Conservation (phyloP, 2,113 vertebrate genomes). For the Corythaixoides concolor region DNA sequence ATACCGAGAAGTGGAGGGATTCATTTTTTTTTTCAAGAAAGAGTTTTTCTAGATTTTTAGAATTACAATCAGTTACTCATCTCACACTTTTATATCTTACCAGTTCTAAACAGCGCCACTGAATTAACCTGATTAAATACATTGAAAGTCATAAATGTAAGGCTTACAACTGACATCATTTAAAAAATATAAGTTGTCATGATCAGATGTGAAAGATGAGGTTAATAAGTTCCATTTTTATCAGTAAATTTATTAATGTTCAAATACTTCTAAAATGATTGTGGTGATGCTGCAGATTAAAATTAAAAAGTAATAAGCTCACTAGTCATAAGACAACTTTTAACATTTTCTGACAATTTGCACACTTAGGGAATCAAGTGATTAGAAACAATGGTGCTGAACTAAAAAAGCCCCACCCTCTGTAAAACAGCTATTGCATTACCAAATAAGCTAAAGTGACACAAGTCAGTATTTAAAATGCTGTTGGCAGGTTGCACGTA, state of each 20-base stretch:
- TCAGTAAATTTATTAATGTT: not conserved
- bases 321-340: constrained; percentile 27
- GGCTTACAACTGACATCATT: not conserved
- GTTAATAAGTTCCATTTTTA: not conserved
- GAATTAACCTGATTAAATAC: not conserved
- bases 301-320: constrained; percentile 5
- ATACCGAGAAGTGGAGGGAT: not conserved
- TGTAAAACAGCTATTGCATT: constrained; percentile 32
- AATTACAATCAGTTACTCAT: constrained; percentile 16
- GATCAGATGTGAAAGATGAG: not conserved
- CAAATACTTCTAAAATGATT: not conserved
- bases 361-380: not conserved
- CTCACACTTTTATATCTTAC: constrained; percentile 5
- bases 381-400: constrained; percentile 26
- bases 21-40: constrained; percentile 11
- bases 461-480: constrained; percentile 37
- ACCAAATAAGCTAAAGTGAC: constrained; percentile 48
- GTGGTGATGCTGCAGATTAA: not conserved
- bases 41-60: constrained; percentile 17
- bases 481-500: constrained; percentile 22
- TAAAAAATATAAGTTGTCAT: not conserved
- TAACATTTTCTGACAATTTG: constrained; percentile 44
- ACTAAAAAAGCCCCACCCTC: constrained; percentile 41
- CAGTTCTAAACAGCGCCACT: not conserved
- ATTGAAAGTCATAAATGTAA: not conserved